Conservation (phyloP, 2,888 invertebrate genomes). For the Caenorhabditis sulstoni region DNA sequence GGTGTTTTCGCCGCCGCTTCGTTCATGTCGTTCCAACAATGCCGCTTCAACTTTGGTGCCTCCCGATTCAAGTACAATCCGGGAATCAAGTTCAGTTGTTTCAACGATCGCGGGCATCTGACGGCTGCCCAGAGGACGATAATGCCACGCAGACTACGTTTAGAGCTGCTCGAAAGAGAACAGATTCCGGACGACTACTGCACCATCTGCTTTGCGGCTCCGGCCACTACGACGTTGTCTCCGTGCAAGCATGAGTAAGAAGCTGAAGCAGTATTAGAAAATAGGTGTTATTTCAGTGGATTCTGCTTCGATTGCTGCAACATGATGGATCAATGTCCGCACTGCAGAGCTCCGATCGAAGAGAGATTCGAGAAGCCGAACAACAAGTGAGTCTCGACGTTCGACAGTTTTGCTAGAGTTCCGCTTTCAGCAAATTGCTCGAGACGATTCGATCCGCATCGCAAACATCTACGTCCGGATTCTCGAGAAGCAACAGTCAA, state of each 20-base stretch:
- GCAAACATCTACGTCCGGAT: constrained; percentile 4
- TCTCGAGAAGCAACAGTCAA: constrained; percentile 25
- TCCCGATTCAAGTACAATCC: constrained; percentile 89
- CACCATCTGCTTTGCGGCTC: constrained; percentile 90
- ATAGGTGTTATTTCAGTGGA: constrained; percentile 84
- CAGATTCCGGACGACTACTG: constrained; percentile 86
- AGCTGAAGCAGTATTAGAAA: constrained; percentile 1
- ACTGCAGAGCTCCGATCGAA: constrained; percentile 87
- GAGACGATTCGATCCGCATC: constrained; percentile 20
- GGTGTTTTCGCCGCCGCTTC: constrained; percentile 96
- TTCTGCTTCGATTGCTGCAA: constrained; percentile 89
- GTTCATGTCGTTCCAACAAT: constrained; percentile 92
- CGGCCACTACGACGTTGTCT: constrained; percentile 86
- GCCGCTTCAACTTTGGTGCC: constrained; percentile 83
- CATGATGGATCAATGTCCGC: constrained; percentile 89
- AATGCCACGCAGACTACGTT: constrained; percentile 88
- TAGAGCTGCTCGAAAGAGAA: constrained; percentile 87
- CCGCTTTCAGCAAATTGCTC: background rate
- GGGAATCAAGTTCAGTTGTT: constrained; percentile 80
- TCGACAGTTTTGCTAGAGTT: background rate
- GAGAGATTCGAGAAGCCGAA: constrained; percentile 57
- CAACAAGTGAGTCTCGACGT: constrained; percentile 16
- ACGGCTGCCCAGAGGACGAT: constrained; percentile 89
- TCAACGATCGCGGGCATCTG: constrained; percentile 86
- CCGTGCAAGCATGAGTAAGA: constrained; percentile 90